phyloP scores from a whole-genome alignment of 2,113 vertebrate species.

The Stigmatopora nigra region DNA sequence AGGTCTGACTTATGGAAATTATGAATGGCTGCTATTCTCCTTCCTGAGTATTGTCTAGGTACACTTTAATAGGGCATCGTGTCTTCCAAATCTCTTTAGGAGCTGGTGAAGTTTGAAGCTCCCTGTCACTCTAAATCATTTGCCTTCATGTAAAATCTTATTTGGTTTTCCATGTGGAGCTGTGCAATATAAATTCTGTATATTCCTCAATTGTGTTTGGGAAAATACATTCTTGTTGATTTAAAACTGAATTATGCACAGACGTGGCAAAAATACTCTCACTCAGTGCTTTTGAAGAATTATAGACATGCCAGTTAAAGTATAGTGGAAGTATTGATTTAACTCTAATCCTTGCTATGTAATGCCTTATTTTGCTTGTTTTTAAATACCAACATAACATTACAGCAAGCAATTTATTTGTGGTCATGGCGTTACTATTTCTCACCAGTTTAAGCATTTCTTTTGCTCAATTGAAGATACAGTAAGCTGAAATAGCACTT shows the following conservation, averaged over 20 bases:
- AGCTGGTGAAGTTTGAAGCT: background rate
- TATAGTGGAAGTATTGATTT: too few species aligned
- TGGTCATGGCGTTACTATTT: background rate
- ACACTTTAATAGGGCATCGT: background rate
- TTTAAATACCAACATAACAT: background rate
- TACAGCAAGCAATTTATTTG: background rate
- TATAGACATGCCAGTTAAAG: too few species aligned
- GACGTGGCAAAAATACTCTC: background rate
- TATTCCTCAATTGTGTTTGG: too few species aligned
- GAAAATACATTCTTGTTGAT: too few species aligned
- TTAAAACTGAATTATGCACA: background rate
- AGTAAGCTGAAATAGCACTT: background rate
- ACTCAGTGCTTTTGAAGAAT: background rate
- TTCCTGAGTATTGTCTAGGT: background rate
- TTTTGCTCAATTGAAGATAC: background rate
- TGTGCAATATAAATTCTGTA: too few species aligned
- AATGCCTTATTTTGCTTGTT: background rate
- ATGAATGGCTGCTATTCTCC: background rate
- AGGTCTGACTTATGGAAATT: background rate
- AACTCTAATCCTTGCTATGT: background rate
- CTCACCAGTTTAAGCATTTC: background rate
- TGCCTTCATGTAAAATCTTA: too few species aligned
- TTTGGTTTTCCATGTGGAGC: too few species aligned
- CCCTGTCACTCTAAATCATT: background rate
- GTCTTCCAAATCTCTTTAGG: background rate